A percentile compares a stretch with the other conserved stretches of the same genome.
phyloP scores from a whole-genome alignment of 2,797 vertebrate species.

The Manis javanica region DNA sequence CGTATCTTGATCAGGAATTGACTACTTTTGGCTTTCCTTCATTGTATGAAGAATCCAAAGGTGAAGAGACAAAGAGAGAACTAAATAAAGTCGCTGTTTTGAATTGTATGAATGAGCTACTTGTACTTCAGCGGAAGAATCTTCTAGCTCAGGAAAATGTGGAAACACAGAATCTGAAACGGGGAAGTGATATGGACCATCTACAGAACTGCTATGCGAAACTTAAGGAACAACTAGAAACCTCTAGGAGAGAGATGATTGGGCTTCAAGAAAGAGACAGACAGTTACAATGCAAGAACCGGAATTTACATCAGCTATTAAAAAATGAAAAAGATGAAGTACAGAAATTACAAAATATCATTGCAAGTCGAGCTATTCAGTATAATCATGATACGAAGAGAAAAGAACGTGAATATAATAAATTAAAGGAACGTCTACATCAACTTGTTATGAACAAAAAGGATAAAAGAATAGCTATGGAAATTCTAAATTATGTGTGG shows the following conservation, averaged over 20 bases:
- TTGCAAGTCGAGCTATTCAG: conserved; percentile 96
- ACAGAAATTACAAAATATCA: conserved; percentile 96
- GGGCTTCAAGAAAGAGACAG: conserved; percentile 95
- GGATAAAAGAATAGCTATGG: conserved; percentile 96
- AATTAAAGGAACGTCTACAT: conserved; percentile 95
- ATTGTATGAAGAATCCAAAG: conserved; percentile 88
- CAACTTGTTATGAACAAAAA: conserved; percentile 96
- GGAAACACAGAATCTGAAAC: conserved; percentile 93
- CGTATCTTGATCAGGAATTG: conserved; percentile 96
- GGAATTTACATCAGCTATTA: conserved; percentile 94
- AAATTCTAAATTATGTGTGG: conserved; percentile 95
- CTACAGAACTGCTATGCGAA: conserved; percentile 93
- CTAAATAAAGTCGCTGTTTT: conserved; percentile 90
- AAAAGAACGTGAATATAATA: conserved; percentile 95
- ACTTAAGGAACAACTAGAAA: conserved; percentile 96
- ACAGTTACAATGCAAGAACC: conserved; percentile 95
- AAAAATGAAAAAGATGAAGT: conserved; percentile 99
- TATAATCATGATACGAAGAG: conserved; percentile 98
- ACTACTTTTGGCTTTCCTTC: conserved; percentile 92
- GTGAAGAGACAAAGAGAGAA: conserved; percentile 83
- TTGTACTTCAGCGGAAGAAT: conserved; percentile 91
- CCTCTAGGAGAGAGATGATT: conserved; percentile 94
- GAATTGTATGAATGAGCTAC: conserved; percentile 94
- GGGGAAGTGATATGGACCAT: conserved; percentile 93
- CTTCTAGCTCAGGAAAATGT: conserved; percentile 92